Evolutionary conservation across 2,888 invertebrate species (phyloP), one percentile per base, ranked within the genome.

Genomic region (Leucophenga maculata): DNA sequence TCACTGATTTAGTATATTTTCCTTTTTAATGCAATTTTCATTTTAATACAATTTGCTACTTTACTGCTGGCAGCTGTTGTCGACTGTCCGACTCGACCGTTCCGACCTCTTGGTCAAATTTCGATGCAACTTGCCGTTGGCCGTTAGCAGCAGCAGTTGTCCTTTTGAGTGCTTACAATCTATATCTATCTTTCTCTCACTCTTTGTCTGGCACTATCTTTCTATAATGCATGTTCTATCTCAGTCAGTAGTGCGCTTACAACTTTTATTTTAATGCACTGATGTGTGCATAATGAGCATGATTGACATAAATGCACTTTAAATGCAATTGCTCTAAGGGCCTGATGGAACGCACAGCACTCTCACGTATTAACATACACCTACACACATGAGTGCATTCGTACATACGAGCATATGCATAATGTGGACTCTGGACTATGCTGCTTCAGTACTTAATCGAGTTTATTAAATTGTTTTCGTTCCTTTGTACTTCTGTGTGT

Each of bases 261-360:
- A 57, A 31, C n/a, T 57, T 57, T 57, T 80, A 78, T 79, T 80
- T 80, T 81, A 81, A 80, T 79, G 80, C 79, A 78, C 75, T 78
- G 80, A 78, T 73, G 80, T 81, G 81, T 75, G 78, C 80, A 80
- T 79, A 80, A 80, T 80, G 80, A 80, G 81, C 74, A 73, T 80
- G 81, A 80, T 81, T 80, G 80, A 80, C 80, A 80, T 81, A 79
- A 80, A 80, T 80, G 81, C 75, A 75, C 79, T 81, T 78, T 74
- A 81, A 78, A 78, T 78, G 75, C 78, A 75, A 57, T 67, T 54
- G 44, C 57, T 62, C 59, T 68, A 31, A 22, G 16, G 57, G 26
- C 14, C 26, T 16, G 3, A 57, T 6, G 11, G 9, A 26, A 14
- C 11, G 8, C 1, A 22, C 11, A 14, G n/a, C 50, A 50, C 14